Conservation (phyloP, 2,797 vertebrate species). For the Vireo griseus region DNA sequence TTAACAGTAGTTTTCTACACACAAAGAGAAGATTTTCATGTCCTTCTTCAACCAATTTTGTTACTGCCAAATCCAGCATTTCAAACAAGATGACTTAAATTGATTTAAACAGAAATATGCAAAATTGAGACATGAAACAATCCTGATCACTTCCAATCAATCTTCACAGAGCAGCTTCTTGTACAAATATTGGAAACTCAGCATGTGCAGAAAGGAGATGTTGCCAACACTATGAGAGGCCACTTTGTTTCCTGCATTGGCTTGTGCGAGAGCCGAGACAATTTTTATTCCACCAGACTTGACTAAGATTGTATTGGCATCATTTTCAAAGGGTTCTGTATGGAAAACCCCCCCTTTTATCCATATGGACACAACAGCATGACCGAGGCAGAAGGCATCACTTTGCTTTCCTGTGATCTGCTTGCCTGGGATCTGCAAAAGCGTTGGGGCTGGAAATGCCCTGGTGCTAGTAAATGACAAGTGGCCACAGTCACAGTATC, state of each 20-base stretch:
- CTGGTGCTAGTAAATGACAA: background rate
- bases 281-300: background rate
- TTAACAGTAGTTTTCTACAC: background rate
- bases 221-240: background rate
- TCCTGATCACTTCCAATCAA: background rate
- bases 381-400: background rate
- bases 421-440: background rate
- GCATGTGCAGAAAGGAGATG: accelerated
- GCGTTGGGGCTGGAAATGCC: background rate
- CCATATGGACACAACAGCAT: accelerated
- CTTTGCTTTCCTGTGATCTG: background rate
- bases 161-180: background rate
- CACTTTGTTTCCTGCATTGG: background rate
- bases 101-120: background rate
- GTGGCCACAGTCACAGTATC: background rate
- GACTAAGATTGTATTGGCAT: background rate
- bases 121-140: background rate
- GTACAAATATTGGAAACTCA: background rate
- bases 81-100: background rate
- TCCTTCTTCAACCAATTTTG: background rate
- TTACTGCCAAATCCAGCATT: background rate
- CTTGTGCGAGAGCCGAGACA: background rate
- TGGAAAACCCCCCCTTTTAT: background rate
- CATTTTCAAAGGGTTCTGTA: background rate
- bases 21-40: background rate